A percentile compares a stretch with the other conserved stretches of the same genome.
Evolutionary conservation across 2,888 invertebrate species (phyloP).

Genomic region (Synanthedon formicaeformis): DNA sequence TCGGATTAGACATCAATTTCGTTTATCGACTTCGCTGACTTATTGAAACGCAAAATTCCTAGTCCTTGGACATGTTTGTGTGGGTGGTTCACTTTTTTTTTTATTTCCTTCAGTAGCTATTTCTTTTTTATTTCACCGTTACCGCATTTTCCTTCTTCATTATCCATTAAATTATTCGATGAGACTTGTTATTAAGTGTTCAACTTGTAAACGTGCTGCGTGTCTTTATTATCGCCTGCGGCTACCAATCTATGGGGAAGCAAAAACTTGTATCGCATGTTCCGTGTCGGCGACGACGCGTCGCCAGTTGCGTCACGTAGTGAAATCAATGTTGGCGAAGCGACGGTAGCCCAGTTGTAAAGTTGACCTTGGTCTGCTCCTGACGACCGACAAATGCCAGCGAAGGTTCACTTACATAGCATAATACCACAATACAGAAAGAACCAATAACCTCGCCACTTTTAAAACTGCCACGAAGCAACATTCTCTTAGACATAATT

Average conservation of each 20-base stretch:
- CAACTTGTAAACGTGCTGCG: background rate
- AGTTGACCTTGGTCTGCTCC: slow-evolving; percentile 47
- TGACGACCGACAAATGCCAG: slow-evolving; percentile 3
- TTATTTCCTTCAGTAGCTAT: no score
- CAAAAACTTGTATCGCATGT: slow-evolving; percentile 37
- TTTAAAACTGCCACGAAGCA: no score
- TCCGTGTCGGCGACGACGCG: slow-evolving; percentile 22
- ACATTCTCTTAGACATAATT: no score
- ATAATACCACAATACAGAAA: no score
- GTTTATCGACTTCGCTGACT: background rate
- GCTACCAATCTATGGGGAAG: slow-evolving; percentile 15
- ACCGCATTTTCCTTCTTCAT: no score
- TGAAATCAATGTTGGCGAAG: slow-evolving; percentile 57
- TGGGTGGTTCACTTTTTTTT: no score
- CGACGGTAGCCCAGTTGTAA: slow-evolving; percentile 44
- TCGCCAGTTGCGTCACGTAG: slow-evolving; percentile 45
- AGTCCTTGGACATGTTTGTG: no score
- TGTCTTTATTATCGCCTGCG: slow-evolving; percentile 16
- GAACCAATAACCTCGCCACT: no score
- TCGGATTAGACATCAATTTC: slow-evolving; percentile 2
- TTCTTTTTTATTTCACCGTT: no score
- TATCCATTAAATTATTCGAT: no score
- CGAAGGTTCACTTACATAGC: background rate
- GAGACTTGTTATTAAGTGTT: background rate
- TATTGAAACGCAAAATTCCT: background rate